phyloP scores from a whole-genome alignment of 2,888 invertebrate species.

The Clanis bilineata region DNA sequence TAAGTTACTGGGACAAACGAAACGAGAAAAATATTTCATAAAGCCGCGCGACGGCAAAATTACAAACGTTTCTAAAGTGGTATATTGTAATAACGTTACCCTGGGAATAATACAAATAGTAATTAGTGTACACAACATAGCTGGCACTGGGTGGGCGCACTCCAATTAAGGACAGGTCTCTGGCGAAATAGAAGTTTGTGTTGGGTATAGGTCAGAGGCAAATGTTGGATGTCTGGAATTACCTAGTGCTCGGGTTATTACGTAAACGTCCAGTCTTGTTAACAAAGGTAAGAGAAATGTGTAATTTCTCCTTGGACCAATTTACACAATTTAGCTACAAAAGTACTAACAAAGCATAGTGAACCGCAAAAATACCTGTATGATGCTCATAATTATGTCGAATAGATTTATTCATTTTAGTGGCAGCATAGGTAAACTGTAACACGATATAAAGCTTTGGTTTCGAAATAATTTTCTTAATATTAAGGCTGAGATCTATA shows the following conservation, averaged over 20 bases:
- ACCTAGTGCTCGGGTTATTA: neutral
- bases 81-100: neutral
- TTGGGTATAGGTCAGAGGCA: conserved; percentile 9
- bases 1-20: no score
- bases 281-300: neutral
- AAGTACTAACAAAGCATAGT: neutral
- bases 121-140: neutral
- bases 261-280: neutral
- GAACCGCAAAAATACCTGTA: no score
- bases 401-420: no score
- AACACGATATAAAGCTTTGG: no score
- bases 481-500: no score
- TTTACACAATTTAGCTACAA: no score
- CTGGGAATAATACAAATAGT: neutral
- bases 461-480: no score
- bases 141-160: no score
- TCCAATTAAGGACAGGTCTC: conserved; percentile 8
- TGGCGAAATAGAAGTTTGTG: neutral
- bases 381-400: no score
- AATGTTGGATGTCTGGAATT: neutral
- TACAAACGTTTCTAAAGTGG: neutral
- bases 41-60: neutral
- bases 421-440: no score
- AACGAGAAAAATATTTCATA: no score
- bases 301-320: no score